Evolutionary conservation across 2,888 invertebrate species (phyloP).

Genomic region (Phortica magna): DNA sequence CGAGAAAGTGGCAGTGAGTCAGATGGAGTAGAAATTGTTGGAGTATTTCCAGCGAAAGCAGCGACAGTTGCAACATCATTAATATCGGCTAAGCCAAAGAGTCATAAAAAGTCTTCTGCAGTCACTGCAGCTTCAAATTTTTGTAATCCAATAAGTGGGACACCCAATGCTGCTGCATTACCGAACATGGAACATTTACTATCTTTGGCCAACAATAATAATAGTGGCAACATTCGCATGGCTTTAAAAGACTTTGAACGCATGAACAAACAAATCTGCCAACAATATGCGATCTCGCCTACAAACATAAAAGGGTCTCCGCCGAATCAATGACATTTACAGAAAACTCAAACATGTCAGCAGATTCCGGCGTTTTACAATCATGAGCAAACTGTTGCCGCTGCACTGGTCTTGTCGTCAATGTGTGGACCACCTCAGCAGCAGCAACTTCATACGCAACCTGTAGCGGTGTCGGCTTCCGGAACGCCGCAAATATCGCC

Average conservation of each 20-base stretch:
- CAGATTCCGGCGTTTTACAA: conserved; percentile 68
- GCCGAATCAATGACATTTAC: conserved; percentile 68
- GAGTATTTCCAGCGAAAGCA: conserved; percentile 67
- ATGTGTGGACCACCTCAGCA: conserved; percentile 61
- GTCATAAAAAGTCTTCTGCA: conserved; percentile 46
- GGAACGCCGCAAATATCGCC: neutral
- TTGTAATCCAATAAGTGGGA: neutral
- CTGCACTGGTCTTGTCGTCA: conserved; percentile 71
- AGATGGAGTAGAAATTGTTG: conserved; percentile 77
- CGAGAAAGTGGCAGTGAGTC: conserved; percentile 76
- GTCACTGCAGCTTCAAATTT: conserved; percentile 43
- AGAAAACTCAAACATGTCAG: conserved; percentile 54
- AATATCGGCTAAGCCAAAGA: conserved; percentile 48
- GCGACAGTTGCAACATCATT: conserved; percentile 37
- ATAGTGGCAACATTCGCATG: neutral
- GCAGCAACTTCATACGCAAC: conserved; percentile 34
- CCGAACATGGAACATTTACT: conserved; percentile 14
- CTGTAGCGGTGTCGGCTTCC: conserved; percentile 29
- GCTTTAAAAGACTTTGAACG: conserved; percentile 35
- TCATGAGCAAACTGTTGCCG: conserved; percentile 73
- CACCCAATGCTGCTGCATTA: conserved; percentile 34
- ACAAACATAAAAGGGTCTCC: conserved; percentile 44
- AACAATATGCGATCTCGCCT: conserved; percentile 44
- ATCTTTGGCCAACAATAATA: neutral
- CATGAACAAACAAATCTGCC: conserved; percentile 53